phyloP scores from a whole-genome alignment of 2,888 invertebrate species.

The Muscina levida region DNA sequence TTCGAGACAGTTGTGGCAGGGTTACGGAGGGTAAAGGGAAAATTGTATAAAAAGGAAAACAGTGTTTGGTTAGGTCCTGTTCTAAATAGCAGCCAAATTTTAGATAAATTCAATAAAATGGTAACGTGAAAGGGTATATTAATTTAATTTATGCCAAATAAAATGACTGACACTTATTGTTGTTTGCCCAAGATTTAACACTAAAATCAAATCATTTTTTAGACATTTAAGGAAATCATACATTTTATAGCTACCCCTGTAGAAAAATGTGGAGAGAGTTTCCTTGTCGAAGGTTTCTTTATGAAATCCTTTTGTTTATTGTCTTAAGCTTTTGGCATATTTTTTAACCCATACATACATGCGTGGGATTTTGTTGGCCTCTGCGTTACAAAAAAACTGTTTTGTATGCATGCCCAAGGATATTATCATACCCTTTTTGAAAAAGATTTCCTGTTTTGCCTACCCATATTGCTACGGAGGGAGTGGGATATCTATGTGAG shows the following conservation, averaged over 20 bases:
- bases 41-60: background rate
- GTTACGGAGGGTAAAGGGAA: too few species aligned
- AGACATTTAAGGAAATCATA: constrained; percentile 32
- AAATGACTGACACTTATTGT: constrained; percentile 40
- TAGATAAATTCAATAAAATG: too few species aligned
- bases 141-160: constrained; percentile 33
- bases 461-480: background rate
- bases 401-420: constrained; percentile 55
- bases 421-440: constrained; percentile 5
- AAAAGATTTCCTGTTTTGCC: too few species aligned
- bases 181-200: background rate
- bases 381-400: constrained; percentile 40
- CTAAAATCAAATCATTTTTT: constrained; percentile 12
- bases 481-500: constrained; percentile 15
- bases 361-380: background rate
- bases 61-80: constrained; percentile 21
- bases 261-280: background rate
- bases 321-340: constrained; percentile 1
- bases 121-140: constrained; percentile 8
- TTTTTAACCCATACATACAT: constrained; percentile 14
- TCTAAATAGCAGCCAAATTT: too few species aligned
- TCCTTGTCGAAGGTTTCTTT: too few species aligned
- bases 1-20: background rate
- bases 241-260: constrained; percentile 7
- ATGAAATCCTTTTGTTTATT: constrained; percentile 26